Conservation (phyloP, 2,113 vertebrate species). For the Trinectes maculatus region DNA sequence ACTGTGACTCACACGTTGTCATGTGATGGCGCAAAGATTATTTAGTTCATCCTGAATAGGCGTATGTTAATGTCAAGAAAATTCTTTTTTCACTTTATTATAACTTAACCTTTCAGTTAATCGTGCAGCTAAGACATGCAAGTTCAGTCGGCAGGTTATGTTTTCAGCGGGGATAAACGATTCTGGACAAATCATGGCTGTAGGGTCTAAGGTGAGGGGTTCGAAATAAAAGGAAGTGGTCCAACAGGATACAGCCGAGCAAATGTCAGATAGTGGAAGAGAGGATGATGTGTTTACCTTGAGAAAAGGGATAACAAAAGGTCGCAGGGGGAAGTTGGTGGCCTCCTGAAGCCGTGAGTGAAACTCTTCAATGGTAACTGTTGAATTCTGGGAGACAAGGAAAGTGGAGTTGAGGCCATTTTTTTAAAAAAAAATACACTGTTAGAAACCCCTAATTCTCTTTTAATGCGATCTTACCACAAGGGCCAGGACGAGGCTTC, state of each 20-base stretch:
- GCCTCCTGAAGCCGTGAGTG: conserved; percentile 98
- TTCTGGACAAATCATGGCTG: too few species aligned
- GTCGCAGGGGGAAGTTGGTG: conserved; percentile 96
- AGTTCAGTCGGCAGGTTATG: neutral
- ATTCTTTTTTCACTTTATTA: conserved; percentile 7
- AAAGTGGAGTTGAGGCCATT: neutral
- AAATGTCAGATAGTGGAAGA: conserved; percentile 19
- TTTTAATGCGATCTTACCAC: conserved; percentile 84
- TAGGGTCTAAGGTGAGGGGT: neutral
- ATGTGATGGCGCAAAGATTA: neutral
- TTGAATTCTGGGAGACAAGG: conserved; percentile 87
- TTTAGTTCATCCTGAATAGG: neutral
- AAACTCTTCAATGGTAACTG: conserved; percentile 98
- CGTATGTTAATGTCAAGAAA: conserved; percentile 2
- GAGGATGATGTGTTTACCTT: conserved; percentile 87
- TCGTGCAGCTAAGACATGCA: neutral
- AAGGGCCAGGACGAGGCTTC: conserved; percentile 92
- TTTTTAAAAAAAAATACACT: too few species aligned
- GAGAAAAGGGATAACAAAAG: conserved; percentile 97
- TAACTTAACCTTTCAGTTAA: conserved; percentile 12
- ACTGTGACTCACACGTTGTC: neutral
- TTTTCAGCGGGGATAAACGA: neutral
- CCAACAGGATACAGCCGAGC: conserved; percentile 20
- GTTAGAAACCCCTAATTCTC: too few species aligned
- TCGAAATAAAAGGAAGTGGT: conserved; percentile 26